phyloP scores from a whole-genome alignment of 2,113 vertebrate genomes.

The Glaucidium brasilianum region DNA sequence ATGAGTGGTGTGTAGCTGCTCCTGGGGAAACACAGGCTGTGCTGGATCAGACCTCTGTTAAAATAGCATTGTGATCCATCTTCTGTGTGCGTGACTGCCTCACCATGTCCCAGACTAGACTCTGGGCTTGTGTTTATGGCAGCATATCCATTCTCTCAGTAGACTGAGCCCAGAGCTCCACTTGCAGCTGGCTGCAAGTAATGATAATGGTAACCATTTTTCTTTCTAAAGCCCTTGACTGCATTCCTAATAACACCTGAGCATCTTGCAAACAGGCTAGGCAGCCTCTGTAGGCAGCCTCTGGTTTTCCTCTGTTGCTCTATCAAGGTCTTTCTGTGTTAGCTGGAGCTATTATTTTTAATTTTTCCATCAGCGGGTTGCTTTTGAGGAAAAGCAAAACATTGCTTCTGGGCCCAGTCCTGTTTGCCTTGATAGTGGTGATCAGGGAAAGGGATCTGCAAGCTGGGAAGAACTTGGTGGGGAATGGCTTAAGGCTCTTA shows the following conservation, averaged over 20 bases:
- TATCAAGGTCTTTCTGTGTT: neutral
- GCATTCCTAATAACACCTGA: neutral
- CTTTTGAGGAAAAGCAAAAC: neutral
- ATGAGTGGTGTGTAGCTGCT: neutral
- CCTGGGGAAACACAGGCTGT: neutral
- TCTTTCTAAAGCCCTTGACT: neutral
- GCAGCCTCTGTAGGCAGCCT: neutral
- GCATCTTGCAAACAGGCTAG: neutral
- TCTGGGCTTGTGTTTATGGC: neutral
- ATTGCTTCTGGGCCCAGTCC: neutral
- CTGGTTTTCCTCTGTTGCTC: neutral
- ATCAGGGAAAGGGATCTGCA: neutral
- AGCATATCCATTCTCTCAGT: neutral
- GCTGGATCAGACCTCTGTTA: neutral
- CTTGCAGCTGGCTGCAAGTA: constrained; percentile 12
- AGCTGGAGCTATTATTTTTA: neutral
- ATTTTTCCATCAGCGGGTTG: neutral
- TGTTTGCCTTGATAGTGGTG: neutral
- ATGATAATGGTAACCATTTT: neutral
- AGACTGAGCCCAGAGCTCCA: constrained; percentile 14
- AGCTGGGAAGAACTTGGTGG: neutral
- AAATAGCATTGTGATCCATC: neutral
- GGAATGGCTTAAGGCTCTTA: neutral
- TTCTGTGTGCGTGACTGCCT: neutral
- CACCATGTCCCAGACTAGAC: neutral